phyloP scores from a whole-genome alignment of 1,140 invertebrate species.

The Drosophila virilis region DNA sequence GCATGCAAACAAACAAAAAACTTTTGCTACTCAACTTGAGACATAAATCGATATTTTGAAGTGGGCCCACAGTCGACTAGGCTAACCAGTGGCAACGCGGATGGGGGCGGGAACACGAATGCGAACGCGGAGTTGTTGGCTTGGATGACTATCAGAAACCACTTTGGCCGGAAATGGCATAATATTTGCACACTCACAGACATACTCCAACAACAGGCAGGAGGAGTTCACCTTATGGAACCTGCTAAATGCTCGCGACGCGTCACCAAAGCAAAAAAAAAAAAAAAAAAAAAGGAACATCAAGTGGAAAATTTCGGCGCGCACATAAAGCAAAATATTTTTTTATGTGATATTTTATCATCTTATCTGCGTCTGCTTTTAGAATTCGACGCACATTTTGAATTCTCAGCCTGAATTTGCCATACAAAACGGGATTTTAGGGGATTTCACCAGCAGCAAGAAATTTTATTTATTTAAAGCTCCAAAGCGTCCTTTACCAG shows the following conservation, averaged over 20 bases:
- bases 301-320: constrained; percentile 47
- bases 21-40: constrained; percentile 33
- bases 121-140: constrained; percentile 7
- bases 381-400: constrained; percentile 44
- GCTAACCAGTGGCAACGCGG: neutral
- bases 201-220: constrained; percentile 1
- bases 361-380: constrained; percentile 28
- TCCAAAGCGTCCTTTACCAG: constrained; percentile 28
- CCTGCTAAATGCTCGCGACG: constrained; percentile 52
- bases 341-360: constrained; percentile 63
- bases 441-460: constrained; percentile 9
- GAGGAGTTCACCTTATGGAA: constrained; percentile 24
- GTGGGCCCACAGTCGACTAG: constrained; percentile 30
- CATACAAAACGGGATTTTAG: constrained; percentile 42
- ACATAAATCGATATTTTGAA: constrained; percentile 63
- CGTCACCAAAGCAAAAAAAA: constrained; percentile 25
- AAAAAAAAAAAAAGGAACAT: constrained; percentile 5
- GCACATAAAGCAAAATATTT: constrained; percentile 61
- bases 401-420: constrained; percentile 20
- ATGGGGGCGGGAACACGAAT: neutral
- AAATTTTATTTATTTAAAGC: constrained; percentile 62
- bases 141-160: constrained; percentile 67
- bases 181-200: constrained; percentile 64
- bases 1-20: constrained; percentile 43
- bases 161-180: constrained; percentile 67